These are phyloP conservation scores for Watsonalla cultraria DNA, from an alignment of 2,888 invertebrate genomes.

Conservation along the genomic window DNA sequence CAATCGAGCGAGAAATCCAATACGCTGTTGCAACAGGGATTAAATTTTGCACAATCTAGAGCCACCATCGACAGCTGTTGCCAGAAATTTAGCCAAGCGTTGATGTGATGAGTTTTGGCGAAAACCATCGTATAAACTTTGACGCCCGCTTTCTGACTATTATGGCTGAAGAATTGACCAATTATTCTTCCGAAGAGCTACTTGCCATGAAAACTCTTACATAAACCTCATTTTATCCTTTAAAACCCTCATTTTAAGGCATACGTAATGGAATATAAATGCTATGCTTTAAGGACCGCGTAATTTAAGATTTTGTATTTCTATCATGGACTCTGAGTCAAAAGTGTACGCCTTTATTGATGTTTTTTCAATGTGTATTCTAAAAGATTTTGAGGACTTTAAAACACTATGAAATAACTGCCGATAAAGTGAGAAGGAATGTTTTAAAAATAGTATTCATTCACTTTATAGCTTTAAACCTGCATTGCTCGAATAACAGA, in stretches of 20 bases:
- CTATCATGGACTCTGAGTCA: too few species aligned
- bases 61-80: constrained; percentile 67
- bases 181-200: background rate
- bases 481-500: constrained; percentile 29
- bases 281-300: too few species aligned
- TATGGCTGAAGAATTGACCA: constrained; percentile 12
- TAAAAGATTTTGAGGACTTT: too few species aligned
- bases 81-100: constrained; percentile 57
- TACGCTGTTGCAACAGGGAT: constrained; percentile 66
- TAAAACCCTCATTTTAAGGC: too few species aligned
- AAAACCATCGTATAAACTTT: constrained; percentile 40
- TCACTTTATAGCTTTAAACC: constrained; percentile 17
- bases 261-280: too few species aligned
- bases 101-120: constrained; percentile 50
- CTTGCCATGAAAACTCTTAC: too few species aligned
- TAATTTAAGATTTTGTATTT: too few species aligned
- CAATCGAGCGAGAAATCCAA: constrained; percentile 72
- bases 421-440: background rate
- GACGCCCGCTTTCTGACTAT: constrained; percentile 32
- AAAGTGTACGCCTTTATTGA: too few species aligned
- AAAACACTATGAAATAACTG: background rate
- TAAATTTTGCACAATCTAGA: constrained; percentile 73
- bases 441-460: background rate
- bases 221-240: too few species aligned
- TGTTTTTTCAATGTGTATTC: too few species aligned